Base-by-base conservation (phyloP, 2,888 invertebrate species). In the Oeneis ivallda region DNA sequence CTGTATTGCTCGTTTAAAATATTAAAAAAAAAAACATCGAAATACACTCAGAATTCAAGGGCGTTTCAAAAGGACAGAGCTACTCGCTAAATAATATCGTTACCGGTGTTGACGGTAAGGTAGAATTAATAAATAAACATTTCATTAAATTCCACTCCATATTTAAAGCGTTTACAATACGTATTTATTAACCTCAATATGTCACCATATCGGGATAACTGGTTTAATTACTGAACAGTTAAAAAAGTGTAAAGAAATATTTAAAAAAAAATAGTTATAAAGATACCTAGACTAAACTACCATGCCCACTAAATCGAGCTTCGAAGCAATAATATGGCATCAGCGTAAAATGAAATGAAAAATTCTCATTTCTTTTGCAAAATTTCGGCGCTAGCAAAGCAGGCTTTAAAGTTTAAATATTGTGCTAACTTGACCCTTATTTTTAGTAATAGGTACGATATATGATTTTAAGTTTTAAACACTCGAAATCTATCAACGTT, bases 41-140 rank as follows among this genome's bases (percentile, higher is more conserved):
- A 39, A 37, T 17, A 37, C 54, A 54, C 37, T 54, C 54, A 54
- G 54, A 54, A 39, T 17, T 17, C 54, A 54, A 39, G 54, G 54
- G 39, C 54, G 19, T 17, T 39, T 17, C 19, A 39, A 39, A 54
- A 54, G 39, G 39, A 13, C 54, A 54, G 17, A 39, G 19, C 54
- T 54, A 39, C 39, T 54, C 11, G 15, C 53, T 37, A 53, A 53
- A 53, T 53, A 15, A 54, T 17, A 34, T 53, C 37, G 34, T 37
- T 15, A 37, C 13, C 13, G 0, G 50, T 54, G 39, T 39, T 10
- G 17, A 39, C 39, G 15, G 15, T 9, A 19, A 19, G 17, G 17
- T 39, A 19, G 39, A 37, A 54, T 39, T 54, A 54, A 54, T 54
- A 39, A 15, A 54, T 17, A 39, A 15, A 54, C 17, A 39, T 39